Base-by-base conservation (phyloP, 2,113 vertebrate species). In the Calidris pugnax region DNA sequence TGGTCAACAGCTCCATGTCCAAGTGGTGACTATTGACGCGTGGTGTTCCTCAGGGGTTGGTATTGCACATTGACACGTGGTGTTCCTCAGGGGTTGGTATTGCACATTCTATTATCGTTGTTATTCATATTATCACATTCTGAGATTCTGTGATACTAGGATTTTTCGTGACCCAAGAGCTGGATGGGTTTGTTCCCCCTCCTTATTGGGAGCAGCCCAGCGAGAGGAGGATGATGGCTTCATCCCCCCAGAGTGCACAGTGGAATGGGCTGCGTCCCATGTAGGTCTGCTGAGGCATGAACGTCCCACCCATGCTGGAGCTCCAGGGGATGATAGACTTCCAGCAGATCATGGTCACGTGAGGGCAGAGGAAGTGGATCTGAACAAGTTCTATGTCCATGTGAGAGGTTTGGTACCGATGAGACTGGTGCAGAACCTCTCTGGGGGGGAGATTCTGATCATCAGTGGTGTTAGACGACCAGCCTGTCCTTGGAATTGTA, bases 181-280 rank as follows among this genome's bases (percentile, higher is more conserved):
- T 51, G 53, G 47, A 43, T 1, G 4, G 17, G 18, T 69, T 85
- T 57, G n/a, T 73, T 64, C 28, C 41, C 5, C 2, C 8, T 66
- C 19, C 19, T 55, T 81, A 89, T 43, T 41, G 85, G 48, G 50
- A 73, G 23, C 5, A 66, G 63, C 48, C 14, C 27, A 73, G 75
- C 33, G 72, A 56, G 22, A 53, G 45, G 32, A 75, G 27, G 19
- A 11, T 33, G 51, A 37, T 26, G 53, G 11, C 27, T 18, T 12
- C 35, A 32, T 32, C 16, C 43, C 53, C 15, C 2, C 21, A 33
- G 63, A 41, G 22, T 30, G 64, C 19, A 6, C 30, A n/a, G 33
- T 1, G 1, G 59, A 28, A 26, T 0, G 0, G 48, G 37, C 79
- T 35, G 13, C 24, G 20, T 60, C 48, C 47, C 1, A 0, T 20